Conservation (phyloP, 2,888 invertebrate genomes). For the Cephonodes hylas region DNA sequence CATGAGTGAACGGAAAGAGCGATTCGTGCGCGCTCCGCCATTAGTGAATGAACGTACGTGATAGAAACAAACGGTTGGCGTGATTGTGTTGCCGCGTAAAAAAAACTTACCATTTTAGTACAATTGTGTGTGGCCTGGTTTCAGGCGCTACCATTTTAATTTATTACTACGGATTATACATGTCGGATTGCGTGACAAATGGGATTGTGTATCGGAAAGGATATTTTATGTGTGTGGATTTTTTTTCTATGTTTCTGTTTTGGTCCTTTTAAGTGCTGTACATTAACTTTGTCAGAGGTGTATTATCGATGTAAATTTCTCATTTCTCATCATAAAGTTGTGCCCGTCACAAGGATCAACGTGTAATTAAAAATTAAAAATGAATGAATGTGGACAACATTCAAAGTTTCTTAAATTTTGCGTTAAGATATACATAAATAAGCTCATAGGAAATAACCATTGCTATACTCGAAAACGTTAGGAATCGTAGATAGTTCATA, state of each 20-base stretch:
- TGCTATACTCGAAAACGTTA: too few relatives aligned
- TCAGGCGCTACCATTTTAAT: conserved; percentile 12
- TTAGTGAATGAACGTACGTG: conserved; percentile 57
- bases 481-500: too few relatives aligned
- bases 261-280: too few relatives aligned
- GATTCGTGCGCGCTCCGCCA: conserved; percentile 54
- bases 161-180: background rate
- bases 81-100: conserved; percentile 52
- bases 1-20: conserved; percentile 53
- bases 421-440: too few relatives aligned
- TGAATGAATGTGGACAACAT: too few relatives aligned
- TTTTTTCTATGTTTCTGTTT: background rate
- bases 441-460: too few relatives aligned
- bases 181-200: background rate
- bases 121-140: conserved; percentile 30
- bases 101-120: conserved; percentile 37
- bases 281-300: too few relatives aligned
- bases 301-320: too few relatives aligned
- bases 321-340: too few relatives aligned
- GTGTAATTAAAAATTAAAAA: too few relatives aligned
- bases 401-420: too few relatives aligned
- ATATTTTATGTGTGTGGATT: background rate
- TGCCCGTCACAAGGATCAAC: too few relatives aligned
- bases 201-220: background rate
- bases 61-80: conserved; percentile 57